phyloP scores from a whole-genome alignment of 2,888 invertebrate genomes.

The Agrochola lota region DNA sequence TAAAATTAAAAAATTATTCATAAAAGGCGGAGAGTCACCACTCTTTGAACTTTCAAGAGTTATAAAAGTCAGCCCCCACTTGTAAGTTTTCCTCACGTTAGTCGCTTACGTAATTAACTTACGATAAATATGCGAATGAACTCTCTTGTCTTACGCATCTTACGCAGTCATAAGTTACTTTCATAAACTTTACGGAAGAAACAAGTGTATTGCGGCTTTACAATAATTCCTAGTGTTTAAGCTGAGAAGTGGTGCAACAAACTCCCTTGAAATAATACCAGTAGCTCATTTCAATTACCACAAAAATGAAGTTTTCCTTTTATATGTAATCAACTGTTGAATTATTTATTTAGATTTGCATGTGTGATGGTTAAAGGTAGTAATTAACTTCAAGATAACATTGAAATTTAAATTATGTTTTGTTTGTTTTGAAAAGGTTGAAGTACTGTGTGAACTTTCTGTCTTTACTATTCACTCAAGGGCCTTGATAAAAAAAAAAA shows the following conservation, averaged over 20 bases:
- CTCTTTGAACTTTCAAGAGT: background rate
- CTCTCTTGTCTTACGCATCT: no score
- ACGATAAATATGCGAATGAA: no score
- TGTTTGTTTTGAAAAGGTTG: slow-evolving; percentile 11
- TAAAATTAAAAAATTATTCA: background rate
- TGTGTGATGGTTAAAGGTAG: background rate
- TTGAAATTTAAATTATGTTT: background rate
- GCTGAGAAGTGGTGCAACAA: no score
- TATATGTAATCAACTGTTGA: background rate
- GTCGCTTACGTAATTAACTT: no score
- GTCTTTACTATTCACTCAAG: background rate
- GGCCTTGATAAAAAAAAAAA: background rate
- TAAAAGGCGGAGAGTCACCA: background rate
- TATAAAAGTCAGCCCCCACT: background rate
- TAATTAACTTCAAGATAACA: slow-evolving; percentile 12
- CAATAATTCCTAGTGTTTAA: no score
- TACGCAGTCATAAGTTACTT: no score
- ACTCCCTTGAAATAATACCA: no score
- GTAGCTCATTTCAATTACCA: background rate
- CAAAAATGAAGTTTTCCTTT: background rate
- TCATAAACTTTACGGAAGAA: no score
- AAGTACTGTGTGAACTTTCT: background rate
- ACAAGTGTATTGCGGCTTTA: no score
- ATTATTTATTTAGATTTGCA: background rate
- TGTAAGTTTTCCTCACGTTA: no score